Percentiles rank a stretch among this genome's conserved stretches.
These are phyloP conservation scores for Drosophila parabipectinata DNA, from an alignment of 1,140 invertebrate species.

Conservation along the genomic window DNA sequence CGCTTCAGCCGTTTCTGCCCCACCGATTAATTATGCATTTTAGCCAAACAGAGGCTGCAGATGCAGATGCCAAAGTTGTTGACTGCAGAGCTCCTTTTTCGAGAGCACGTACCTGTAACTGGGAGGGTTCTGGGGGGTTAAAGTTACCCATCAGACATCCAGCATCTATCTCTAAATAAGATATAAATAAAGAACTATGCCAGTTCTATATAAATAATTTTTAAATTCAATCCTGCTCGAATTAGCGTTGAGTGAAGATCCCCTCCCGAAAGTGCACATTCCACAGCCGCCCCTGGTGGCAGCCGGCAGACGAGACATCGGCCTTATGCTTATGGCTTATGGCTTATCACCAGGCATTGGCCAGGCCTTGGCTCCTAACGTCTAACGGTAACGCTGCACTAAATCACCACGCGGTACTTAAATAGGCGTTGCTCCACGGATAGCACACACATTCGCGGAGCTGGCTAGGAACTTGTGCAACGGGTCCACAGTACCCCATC, in stretches of 20 bases:
- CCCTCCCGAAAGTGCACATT: background rate
- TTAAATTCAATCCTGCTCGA: too few species aligned
- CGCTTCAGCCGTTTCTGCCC: conserved; percentile 19
- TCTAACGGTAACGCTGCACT: conserved; percentile 70
- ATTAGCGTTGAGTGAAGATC: too few species aligned
- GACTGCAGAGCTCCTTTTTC: conserved; percentile 22
- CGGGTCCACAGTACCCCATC: conserved; percentile 39
- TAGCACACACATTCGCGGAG: conserved; percentile 21
- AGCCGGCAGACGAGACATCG: background rate
- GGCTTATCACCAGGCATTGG: conserved; percentile 56
- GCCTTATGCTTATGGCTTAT: conserved; percentile 29
- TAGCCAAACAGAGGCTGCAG: conserved; percentile 51
- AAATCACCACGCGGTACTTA: conserved; percentile 80
- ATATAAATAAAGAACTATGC: too few species aligned
- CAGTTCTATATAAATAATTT: too few species aligned
- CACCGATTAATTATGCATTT: conserved; percentile 78
- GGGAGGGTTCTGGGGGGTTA: background rate
- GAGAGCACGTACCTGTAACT: conserved; percentile 7
- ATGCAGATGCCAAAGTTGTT: conserved; percentile 23
- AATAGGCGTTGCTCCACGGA: conserved; percentile 62
- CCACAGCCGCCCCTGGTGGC: conserved; percentile 8
- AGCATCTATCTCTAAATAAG: background rate
- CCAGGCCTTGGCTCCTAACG: conserved; percentile 29
- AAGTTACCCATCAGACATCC: background rate
- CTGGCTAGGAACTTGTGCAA: conserved; percentile 62